Conservation (phyloP, 2,113 vertebrate species). For the Rhea pennata region DNA sequence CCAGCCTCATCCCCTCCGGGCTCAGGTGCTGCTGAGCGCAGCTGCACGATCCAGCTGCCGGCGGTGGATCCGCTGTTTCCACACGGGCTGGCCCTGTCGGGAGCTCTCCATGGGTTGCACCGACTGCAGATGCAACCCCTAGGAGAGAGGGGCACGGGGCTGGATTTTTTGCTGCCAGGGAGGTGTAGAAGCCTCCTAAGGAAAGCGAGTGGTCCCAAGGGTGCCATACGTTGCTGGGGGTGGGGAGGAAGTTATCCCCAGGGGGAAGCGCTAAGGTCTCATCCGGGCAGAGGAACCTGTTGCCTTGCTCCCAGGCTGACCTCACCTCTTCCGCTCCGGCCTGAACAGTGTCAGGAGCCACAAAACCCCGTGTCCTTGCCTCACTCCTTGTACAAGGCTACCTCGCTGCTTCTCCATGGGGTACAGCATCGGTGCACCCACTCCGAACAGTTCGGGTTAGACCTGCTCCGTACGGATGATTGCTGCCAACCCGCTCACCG, state of each 20-base stretch:
- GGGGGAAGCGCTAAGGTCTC: background rate
- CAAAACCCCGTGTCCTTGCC: background rate
- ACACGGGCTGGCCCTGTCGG: rapidly evolving
- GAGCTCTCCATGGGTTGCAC: background rate
- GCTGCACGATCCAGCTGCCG: background rate
- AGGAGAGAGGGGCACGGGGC: background rate
- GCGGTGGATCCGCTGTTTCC: background rate
- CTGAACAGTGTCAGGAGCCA: background rate
- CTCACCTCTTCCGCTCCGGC: background rate
- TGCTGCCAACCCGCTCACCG: background rate
- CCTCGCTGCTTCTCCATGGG: rapidly evolving
- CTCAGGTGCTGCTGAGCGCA: background rate
- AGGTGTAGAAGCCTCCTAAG: background rate
- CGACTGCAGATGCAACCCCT: background rate
- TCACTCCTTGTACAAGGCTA: background rate
- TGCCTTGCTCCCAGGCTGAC: background rate
- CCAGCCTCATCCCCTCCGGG: background rate
- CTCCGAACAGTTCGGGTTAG: rapidly evolving
- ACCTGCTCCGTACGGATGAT: rapidly evolving
- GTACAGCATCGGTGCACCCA: too few relatives aligned
- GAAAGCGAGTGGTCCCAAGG: too few relatives aligned
- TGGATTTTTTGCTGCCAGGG: background rate
- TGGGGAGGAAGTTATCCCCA: background rate
- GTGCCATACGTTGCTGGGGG: too few relatives aligned
- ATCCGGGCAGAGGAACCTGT: background rate